phyloP scores from a whole-genome alignment of 2,888 invertebrate genomes.

The Ophion slaviceki region DNA sequence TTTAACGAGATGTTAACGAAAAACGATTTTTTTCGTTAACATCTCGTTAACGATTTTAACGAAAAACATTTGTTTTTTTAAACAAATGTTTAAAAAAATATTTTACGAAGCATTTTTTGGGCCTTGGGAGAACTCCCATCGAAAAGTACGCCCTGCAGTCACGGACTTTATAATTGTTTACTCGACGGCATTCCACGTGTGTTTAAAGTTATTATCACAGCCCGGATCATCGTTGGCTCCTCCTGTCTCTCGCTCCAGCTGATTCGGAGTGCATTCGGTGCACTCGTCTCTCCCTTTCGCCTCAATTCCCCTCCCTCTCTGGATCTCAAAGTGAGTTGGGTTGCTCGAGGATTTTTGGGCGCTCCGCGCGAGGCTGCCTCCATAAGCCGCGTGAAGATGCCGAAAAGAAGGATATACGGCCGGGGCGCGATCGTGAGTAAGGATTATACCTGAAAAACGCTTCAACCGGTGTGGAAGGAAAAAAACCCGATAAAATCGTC shows the following conservation, averaged over 20 bases:
- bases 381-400: slow-evolving; percentile 51
- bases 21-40: no score
- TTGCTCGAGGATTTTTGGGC: slow-evolving; percentile 31
- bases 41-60: no score
- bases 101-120: no score
- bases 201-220: slow-evolving; percentile 75
- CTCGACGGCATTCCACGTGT: slow-evolving; percentile 75
- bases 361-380: slow-evolving; percentile 15
- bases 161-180: slow-evolving; percentile 74
- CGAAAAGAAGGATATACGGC: slow-evolving; percentile 66
- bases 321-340: slow-evolving; percentile 3
- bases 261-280: slow-evolving; percentile 1
- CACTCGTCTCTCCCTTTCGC: slow-evolving; percentile 14
- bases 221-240: slow-evolving; percentile 70
- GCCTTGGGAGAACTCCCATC: no score
- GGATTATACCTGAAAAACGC: slow-evolving; percentile 62
- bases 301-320: not conserved
- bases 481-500: slow-evolving; percentile 45
- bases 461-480: slow-evolving; percentile 41
- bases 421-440: slow-evolving; percentile 44
- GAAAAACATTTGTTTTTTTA: no score
- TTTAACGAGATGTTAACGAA: no score
- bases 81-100: no score
- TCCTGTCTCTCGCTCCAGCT: slow-evolving; percentile 18
- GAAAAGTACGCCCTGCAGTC: not conserved